Conservation (phyloP, 1,140 invertebrate species). For the Euura saliciscinereae region DNA sequence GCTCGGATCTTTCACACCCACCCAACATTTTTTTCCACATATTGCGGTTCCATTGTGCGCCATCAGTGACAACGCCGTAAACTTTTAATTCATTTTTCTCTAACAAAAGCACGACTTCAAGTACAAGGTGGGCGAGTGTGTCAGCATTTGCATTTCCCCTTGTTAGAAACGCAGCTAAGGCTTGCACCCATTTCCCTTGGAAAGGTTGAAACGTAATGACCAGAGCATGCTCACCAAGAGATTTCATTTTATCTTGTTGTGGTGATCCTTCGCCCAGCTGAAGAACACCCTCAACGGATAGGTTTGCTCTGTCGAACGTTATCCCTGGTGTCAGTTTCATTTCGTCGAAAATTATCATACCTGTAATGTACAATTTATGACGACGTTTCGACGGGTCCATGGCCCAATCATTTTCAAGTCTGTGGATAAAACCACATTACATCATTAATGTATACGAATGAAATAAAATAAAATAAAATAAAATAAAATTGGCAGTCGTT, state of each 20-base stretch:
- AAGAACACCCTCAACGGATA: conserved; percentile 29
- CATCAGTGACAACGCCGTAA: conserved; percentile 18
- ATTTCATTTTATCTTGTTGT: conserved; percentile 21
- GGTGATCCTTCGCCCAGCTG: conserved; percentile 38
- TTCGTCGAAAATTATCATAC: conserved; percentile 12
- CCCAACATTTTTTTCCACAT: conserved; percentile 1
- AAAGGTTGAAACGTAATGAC: conserved; percentile 15
- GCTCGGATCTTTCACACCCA: too few relatives aligned
- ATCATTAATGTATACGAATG: too few relatives aligned
- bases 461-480: too few relatives aligned
- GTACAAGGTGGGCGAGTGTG: conserved; percentile 19
- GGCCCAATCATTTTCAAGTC: too few relatives aligned
- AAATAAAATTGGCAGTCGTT: too few relatives aligned
- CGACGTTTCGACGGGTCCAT: too few relatives aligned
- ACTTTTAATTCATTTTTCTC: conserved; percentile 23
- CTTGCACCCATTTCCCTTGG: too few relatives aligned
- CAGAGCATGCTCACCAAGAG: conserved; percentile 37
- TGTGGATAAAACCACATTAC: too few relatives aligned
- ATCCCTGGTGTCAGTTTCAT: conserved; percentile 17
- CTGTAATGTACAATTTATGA: too few relatives aligned
- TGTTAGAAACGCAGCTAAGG: conserved; percentile 16
- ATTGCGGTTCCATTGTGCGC: conserved; percentile 18
- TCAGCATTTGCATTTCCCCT: conserved; percentile 19
- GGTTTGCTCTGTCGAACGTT: conserved; percentile 21
- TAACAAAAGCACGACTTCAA: conserved; percentile 26